Percentiles rank a stretch among this genome's conserved stretches.
phyloP scores from a whole-genome alignment of 1,140 invertebrate genomes.

The Drosophila virilis region DNA sequence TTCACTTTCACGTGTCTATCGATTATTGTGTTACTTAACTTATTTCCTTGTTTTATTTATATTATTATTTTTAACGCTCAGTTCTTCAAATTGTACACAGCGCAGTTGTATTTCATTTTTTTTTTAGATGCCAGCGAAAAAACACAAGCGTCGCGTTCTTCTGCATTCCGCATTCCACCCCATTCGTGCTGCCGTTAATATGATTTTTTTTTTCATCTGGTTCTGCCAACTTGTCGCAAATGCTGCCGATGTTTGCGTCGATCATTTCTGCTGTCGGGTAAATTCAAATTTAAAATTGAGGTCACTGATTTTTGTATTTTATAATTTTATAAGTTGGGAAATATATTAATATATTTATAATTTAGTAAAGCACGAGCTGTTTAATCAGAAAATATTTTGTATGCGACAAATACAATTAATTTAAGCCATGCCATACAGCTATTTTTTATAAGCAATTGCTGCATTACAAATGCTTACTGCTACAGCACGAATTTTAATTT shows the following conservation, averaged over 20 bases:
- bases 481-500: background rate
- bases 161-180: slow-evolving; percentile 52
- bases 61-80: background rate
- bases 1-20: slow-evolving; percentile 8
- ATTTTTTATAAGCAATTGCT: background rate
- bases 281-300: background rate
- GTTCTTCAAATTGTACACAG: slow-evolving; percentile 33
- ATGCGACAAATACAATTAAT: background rate
- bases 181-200: slow-evolving; percentile 50
- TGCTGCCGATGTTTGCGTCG: slow-evolving; percentile 15
- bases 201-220: slow-evolving; percentile 26
- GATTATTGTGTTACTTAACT: background rate
- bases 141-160: slow-evolving; percentile 69
- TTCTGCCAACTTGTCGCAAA: slow-evolving; percentile 21
- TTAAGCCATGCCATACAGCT: background rate
- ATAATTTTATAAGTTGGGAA: background rate
- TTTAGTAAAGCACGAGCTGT: too few species aligned
- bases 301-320: background rate
- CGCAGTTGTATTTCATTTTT: slow-evolving; percentile 1
- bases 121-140: slow-evolving; percentile 37
- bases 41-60: background rate
- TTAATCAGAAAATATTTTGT: too few species aligned
- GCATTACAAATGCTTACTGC: slow-evolving; percentile 7
- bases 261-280: background rate
- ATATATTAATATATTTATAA: background rate